Evolutionary conservation across 2,797 vertebrate genomes (phyloP), one percentile per base, ranked within the genome.

Genomic region (Tachyglossus aculeatus): DNA sequence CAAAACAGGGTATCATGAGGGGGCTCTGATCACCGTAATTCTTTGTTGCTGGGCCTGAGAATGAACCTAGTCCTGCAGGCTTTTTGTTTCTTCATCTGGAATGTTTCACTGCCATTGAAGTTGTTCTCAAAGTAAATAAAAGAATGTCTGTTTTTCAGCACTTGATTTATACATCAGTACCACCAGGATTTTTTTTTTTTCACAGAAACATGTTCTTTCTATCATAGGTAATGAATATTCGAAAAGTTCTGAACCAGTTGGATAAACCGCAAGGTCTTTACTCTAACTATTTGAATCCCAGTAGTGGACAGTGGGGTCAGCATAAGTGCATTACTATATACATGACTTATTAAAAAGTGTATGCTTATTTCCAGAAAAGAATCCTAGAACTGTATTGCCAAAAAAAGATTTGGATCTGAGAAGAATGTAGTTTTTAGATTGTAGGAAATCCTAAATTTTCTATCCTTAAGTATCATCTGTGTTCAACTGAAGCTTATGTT

Each of bases 271-370:
- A 99, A 85, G 98, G 98, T 13, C 94, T 99, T 61, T 99, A 99
- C 61, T 98, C 98, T 38, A 99, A 99, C 92, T 99, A 99, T 77
- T 92, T 99, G 89, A 99, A 99, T 86, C 98, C 98, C 56, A 99
- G 95, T 91, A 99, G 97, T 51, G 98, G 98, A 74, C 97, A 99
- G 44, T 99, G 98, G 98, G 98, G 96, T 40, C 98, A 99, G 62
- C 97, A 98, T 99, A 94, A 99, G 98, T 98, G n/a, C n/a, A n/a
- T n/a, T n/a, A n/a, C n/a, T n/a, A n/a, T n/a, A n/a, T n/a, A n/a
- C n/a, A n/a, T n/a, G n/a, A n/a, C n/a, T n/a, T n/a, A n/a, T n/a
- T n/a, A n/a, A n/a, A n/a, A n/a, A n/a, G n/a, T n/a, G n/a, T n/a
- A n/a, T n/a, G n/a, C n/a, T n/a, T n/a, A n/a, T n/a, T n/a, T n/a